Conservation (phyloP, 1,140 invertebrate species). For the Orius laevigatus region DNA sequence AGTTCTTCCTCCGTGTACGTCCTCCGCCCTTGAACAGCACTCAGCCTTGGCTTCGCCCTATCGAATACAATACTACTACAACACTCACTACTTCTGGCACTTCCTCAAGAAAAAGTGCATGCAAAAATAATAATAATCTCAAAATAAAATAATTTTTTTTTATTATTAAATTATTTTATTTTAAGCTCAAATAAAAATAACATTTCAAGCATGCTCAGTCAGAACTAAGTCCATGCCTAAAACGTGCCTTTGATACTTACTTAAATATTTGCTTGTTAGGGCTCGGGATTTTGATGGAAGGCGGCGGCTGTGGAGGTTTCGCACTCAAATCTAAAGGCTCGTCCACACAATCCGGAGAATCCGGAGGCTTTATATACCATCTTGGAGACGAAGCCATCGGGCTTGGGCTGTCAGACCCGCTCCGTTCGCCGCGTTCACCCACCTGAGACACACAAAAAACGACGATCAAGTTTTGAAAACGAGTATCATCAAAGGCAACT, state of each 20-base stretch:
- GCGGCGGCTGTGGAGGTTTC: constrained; percentile 29
- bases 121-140: constrained; percentile 6
- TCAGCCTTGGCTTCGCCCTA: constrained; percentile 44
- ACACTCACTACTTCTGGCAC: constrained; percentile 14
- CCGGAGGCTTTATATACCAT: constrained; percentile 20
- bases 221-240: constrained; percentile 7
- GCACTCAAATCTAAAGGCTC: constrained; percentile 66
- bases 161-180: constrained; percentile 18
- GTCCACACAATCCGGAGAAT: constrained; percentile 31
- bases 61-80: constrained; percentile 20
- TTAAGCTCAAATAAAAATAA: constrained; percentile 21
- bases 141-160: constrained; percentile 3
- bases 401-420: constrained; percentile 38
- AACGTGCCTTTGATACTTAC: constrained; percentile 32
- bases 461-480: not conserved
- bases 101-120: constrained; percentile 5
- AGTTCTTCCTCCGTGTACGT: constrained; percentile 86
- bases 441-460: not conserved
- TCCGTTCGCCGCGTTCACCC: constrained; percentile 41
- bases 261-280: constrained; percentile 48
- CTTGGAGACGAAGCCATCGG: constrained; percentile 24
- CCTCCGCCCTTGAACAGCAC: constrained; percentile 39
- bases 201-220: constrained; percentile 9
- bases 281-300: constrained; percentile 22
- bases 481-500: too few species aligned